Evolutionary conservation across 2,797 vertebrate genomes (phyloP), one percentile per base, ranked within the genome.

Genomic region (Chelon labrosus): DNA sequence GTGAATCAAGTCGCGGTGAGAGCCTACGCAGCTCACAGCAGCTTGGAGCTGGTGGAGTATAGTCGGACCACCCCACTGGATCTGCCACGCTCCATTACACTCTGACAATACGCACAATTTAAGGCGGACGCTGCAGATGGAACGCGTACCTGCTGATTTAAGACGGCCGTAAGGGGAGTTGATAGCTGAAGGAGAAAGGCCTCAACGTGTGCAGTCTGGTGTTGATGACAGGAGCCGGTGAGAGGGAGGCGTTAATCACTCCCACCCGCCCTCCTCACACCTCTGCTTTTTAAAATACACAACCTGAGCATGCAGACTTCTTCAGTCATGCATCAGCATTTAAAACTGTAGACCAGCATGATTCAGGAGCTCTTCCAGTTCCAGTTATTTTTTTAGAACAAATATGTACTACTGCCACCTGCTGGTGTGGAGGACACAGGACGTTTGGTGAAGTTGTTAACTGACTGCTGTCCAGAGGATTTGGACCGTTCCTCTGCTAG

Each of bases 1-100:
- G n/a, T n/a, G n/a, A n/a, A n/a, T n/a, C n/a, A n/a, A n/a, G n/a
- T n/a, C n/a, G n/a, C n/a, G n/a, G n/a, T n/a, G n/a, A n/a, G n/a
- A n/a, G n/a, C n/a, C n/a, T n/a, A n/a, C n/a, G 5, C 31, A 31
- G 31, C 31, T 31, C 31, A 31, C 31, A 5, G 69, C 70, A 65
- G 69, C 37, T 14, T 25, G 25, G 62, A 49, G 52, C 42, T 44
- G 49, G 3, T 47, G 55, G n/a, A 17, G 57, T 49, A 49, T 16
- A 59, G 22, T 44, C 47, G 10, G 47, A 47, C 70, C 55, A 51
- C 60, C 69, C 58, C 67, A 59, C 58, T 19, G 41, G 67, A 73
- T 47, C 47, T 35, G 41, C 1, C 25, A 31, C 0, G 69, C 73
- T 68, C 56, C 52, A 61, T 80, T 71, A 47, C 66, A 59, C 71